Conservation (phyloP, 1,140 invertebrate genomes). For the Bombus huntii region DNA sequence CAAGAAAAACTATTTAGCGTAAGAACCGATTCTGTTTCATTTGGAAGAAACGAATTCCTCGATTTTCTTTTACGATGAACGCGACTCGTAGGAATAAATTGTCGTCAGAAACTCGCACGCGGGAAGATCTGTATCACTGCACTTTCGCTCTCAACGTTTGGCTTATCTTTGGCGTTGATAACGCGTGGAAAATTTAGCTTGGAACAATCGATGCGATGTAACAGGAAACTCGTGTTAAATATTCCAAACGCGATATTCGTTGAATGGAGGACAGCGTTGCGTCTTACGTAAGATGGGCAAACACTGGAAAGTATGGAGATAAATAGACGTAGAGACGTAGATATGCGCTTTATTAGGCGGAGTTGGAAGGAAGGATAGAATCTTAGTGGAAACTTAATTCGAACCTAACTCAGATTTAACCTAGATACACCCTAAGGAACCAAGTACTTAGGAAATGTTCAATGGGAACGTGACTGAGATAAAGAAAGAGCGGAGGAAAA, state of each 20-base stretch:
- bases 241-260: not conserved
- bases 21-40: no score
- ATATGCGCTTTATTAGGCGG: conserved; percentile 6
- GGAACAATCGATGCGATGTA: not conserved
- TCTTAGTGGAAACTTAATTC: not conserved
- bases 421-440: conserved; percentile 2
- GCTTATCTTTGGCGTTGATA: no score
- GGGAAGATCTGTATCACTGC: no score
- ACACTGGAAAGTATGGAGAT: not conserved
- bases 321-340: not conserved
- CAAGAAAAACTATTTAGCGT: no score
- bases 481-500: not conserved
- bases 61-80: no score
- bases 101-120: no score
- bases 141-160: no score
- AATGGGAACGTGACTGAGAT: not conserved
- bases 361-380: not conserved
- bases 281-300: conserved; percentile 1
- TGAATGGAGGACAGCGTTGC: not conserved
- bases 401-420: conserved; percentile 28
- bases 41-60: no score
- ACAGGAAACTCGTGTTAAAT: not conserved
- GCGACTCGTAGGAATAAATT: no score
- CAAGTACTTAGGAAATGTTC: not conserved
- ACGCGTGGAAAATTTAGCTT: not conserved